These are phyloP conservation scores for Drepana arcuata DNA, from an alignment of 1,140 invertebrate genomes.

Conservation along the genomic window DNA sequence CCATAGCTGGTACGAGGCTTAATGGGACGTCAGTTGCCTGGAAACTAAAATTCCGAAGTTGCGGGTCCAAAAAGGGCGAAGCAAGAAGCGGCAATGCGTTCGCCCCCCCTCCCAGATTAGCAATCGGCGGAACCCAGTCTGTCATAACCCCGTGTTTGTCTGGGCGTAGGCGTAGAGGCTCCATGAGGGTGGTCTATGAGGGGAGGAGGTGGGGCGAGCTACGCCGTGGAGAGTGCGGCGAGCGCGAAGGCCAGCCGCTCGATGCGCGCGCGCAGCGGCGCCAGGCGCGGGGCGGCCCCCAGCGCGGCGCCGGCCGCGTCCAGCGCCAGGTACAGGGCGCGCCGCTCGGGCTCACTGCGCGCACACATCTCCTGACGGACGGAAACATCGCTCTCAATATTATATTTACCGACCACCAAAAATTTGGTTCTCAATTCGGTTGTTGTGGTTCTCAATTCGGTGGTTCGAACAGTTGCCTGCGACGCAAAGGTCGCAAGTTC, in stretches of 20 bases:
- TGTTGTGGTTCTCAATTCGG: no score
- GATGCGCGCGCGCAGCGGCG: conserved; percentile 2
- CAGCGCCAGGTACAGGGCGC: conserved; percentile 33
- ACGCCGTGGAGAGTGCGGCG: conserved; percentile 14
- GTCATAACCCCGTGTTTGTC: no score
- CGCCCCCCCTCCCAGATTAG: no score
- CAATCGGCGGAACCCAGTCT: no score
- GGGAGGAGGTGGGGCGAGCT: background rate
- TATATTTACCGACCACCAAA: background rate
- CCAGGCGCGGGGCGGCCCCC: conserved; percentile 3
- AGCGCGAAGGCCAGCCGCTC: conserved; percentile 25
- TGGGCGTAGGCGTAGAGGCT: no score
- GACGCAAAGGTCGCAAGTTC: background rate
- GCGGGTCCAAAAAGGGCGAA: no score
- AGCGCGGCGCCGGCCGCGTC: conserved; percentile 28
- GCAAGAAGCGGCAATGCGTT: no score
- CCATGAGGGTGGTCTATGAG: conserved; percentile 16
- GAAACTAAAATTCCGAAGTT: no score
- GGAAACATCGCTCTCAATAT: background rate
- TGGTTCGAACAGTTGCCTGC: background rate
- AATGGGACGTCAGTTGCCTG: no score
- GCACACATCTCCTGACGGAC: conserved; percentile 29
- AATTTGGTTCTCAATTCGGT: no score
- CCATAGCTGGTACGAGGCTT: no score
- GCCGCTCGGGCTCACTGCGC: conserved; percentile 36